These are phyloP conservation scores for Helicoverpa assulta DNA, from an alignment of 2,888 invertebrate species.

Conservation along the genomic window DNA sequence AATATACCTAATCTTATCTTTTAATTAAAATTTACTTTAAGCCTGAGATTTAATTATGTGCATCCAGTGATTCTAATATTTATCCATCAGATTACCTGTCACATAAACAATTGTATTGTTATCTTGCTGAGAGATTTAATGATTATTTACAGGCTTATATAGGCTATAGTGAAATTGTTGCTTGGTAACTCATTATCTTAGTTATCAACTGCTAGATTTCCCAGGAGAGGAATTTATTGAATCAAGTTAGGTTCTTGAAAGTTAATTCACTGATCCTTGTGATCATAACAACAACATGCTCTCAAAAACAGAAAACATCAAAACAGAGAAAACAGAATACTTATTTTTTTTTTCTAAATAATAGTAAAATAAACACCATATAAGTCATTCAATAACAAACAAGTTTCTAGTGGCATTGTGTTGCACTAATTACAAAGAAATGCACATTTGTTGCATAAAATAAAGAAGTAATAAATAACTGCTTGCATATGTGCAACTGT, in stretches of 20 bases:
- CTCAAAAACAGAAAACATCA: too few species aligned
- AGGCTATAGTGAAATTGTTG: background rate
- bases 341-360: background rate
- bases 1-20: conserved; percentile 22
- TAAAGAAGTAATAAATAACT: conserved; percentile 29
- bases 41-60: conserved; percentile 14
- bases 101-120: conserved; percentile 15
- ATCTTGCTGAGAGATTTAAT: conserved; percentile 19
- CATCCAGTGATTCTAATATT: conserved; percentile 13
- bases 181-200: conserved; percentile 1
- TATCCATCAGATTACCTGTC: conserved; percentile 15
- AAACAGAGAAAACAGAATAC: background rate
- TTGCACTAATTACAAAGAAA: conserved; percentile 23
- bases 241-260: background rate
- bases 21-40: conserved; percentile 24
- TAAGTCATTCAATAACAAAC: too few species aligned
- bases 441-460: conserved; percentile 14
- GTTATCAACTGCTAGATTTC: background rate
- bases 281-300: background rate
- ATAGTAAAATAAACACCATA: too few species aligned
- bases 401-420: background rate
- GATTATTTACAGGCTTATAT: conserved; percentile 6
- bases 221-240: background rate
- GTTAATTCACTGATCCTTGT: background rate
- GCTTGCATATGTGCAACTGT: conserved; percentile 26